These are phyloP conservation scores for Drosophila azteca DNA, from an alignment of 1,140 invertebrate species.

Conservation along the genomic window DNA sequence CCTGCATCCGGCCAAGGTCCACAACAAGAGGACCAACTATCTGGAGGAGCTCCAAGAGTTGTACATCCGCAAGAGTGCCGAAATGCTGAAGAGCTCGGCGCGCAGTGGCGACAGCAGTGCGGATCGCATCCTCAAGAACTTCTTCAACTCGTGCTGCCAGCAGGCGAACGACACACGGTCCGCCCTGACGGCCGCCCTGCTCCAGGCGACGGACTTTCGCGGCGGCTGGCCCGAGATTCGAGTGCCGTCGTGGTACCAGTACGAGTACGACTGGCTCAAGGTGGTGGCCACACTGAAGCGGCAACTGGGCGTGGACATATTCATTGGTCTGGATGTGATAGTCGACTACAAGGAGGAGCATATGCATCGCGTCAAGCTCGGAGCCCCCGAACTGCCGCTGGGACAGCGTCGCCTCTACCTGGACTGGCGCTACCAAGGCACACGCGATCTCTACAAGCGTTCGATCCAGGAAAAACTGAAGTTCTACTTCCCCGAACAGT, in stretches of 20 bases:
- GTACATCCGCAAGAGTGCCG: slow-evolving; percentile 68
- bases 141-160: slow-evolving; percentile 92
- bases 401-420: slow-evolving; percentile 55
- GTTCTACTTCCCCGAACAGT: slow-evolving; percentile 66
- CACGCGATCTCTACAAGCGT: slow-evolving; percentile 47
- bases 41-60: slow-evolving; percentile 88
- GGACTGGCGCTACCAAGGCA: slow-evolving; percentile 26
- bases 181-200: slow-evolving; percentile 40
- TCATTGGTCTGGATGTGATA: slow-evolving; percentile 71
- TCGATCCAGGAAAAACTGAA: slow-evolving; percentile 55
- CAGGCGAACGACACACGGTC: slow-evolving; percentile 48
- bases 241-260: slow-evolving; percentile 65
- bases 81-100: slow-evolving; percentile 63
- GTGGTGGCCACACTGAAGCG: slow-evolving; percentile 63
- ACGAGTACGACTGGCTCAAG: slow-evolving; percentile 76
- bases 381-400: slow-evolving; percentile 64
- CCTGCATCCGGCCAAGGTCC: slow-evolving; percentile 55
- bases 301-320: slow-evolving; percentile 67
- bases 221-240: slow-evolving; percentile 74
- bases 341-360: slow-evolving; percentile 69
- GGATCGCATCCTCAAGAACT: slow-evolving; percentile 88
- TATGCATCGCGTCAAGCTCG: slow-evolving; percentile 71
- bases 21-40: slow-evolving; percentile 89
- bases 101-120: slow-evolving; percentile 52
- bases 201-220: slow-evolving; percentile 61